Evolutionary conservation across 2,113 vertebrate species (phyloP).

Genomic region (Azemiops feae): DNA sequence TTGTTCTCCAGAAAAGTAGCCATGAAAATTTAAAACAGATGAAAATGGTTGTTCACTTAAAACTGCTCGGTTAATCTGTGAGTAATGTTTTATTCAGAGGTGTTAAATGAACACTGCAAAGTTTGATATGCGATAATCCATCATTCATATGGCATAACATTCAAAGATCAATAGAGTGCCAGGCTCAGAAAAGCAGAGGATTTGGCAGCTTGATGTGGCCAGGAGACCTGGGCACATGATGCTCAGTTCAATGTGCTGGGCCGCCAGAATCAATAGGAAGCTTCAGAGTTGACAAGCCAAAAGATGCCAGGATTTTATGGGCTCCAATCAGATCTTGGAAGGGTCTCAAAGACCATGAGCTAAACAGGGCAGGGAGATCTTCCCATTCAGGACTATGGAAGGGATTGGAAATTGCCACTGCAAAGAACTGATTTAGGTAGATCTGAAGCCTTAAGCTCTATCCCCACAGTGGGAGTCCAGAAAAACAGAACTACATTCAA

Average conservation of each 20-base stretch:
- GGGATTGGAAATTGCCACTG: neutral
- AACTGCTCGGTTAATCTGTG: constrained; percentile 72
- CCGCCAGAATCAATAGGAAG: constrained; percentile 32
- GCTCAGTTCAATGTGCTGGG: constrained; percentile 34
- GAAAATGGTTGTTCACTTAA: constrained; percentile 72
- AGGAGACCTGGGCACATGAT: constrained; percentile 17
- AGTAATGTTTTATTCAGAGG: constrained; percentile 74
- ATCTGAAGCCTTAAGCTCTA: no score
- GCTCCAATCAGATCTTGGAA: fast-evolving
- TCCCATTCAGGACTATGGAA: neutral
- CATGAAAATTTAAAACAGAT: constrained; percentile 74
- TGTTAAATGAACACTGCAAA: constrained; percentile 63
- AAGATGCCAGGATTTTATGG: constrained; percentile 18
- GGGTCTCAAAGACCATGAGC: neutral
- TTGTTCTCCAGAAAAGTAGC: constrained; percentile 73
- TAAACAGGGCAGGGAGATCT: neutral
- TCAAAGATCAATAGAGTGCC: constrained; percentile 30
- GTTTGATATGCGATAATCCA: constrained; percentile 59
- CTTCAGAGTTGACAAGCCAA: constrained; percentile 37
- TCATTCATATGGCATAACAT: constrained; percentile 57
- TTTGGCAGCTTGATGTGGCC: constrained; percentile 5
- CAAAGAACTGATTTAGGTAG: neutral
- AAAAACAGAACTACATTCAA: neutral
- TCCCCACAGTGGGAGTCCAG: neutral
- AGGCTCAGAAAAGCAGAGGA: constrained; percentile 15